Conservation (phyloP, 1,140 invertebrate species). For the Helicoverpa zea region DNA sequence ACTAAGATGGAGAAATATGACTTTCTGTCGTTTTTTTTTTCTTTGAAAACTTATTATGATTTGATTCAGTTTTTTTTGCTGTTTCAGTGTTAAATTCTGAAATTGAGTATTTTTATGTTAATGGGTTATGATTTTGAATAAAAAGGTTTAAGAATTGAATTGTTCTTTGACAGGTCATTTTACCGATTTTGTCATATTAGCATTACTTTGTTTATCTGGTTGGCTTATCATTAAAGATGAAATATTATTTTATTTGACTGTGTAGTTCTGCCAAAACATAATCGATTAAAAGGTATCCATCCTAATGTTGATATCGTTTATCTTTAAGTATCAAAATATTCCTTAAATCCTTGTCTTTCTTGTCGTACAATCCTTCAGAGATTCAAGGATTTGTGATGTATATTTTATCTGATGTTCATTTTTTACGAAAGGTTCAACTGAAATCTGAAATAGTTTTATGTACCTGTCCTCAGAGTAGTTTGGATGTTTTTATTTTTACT, state of each 20-base stretch:
- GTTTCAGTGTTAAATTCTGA: not conserved
- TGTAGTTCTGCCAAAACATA: no score
- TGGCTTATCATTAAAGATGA: no score
- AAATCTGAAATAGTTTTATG: slow-evolving; percentile 1
- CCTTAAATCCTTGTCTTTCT: slow-evolving; percentile 5
- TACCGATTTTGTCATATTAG: no score
- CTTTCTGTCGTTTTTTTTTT: not conserved
- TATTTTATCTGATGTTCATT: slow-evolving; percentile 42
- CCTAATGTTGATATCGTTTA: not conserved
- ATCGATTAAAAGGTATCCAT: no score
- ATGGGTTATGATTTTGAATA: not conserved
- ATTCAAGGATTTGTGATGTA: slow-evolving; percentile 24
- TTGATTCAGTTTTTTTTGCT: not conserved
- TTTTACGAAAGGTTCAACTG: slow-evolving; percentile 3
- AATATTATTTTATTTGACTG: no score
- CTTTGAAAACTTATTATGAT: slow-evolving; percentile 2
- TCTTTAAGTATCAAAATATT: not conserved
- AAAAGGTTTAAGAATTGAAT: no score
- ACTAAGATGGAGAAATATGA: slow-evolving; percentile 15
- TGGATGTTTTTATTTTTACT: slow-evolving; percentile 1
- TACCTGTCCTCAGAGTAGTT: not conserved
- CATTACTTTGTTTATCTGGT: no score
- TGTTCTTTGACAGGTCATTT: no score
- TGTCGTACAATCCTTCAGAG: slow-evolving; percentile 6
- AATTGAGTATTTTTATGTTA: not conserved